Percentiles rank a stretch among this genome's conserved stretches.
phyloP scores from a whole-genome alignment of 2,888 invertebrate species.

The Koerneria pararmatus region DNA sequence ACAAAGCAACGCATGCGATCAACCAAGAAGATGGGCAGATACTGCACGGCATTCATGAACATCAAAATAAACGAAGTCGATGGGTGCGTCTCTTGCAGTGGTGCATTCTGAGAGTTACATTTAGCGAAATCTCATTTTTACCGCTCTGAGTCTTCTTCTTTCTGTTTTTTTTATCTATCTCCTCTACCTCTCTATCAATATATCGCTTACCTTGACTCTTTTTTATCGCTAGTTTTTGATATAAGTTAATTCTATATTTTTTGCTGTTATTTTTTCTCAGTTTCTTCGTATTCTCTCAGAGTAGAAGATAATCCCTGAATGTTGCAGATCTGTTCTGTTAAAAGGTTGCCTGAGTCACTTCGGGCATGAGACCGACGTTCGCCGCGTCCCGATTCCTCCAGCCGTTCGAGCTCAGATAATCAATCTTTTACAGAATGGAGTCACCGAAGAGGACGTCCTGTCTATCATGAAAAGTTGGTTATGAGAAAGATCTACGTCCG shows the following conservation, averaged over 20 bases:
- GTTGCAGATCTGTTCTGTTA: conserved; percentile 31
- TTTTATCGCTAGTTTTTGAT: too few species aligned
- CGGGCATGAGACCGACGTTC: conserved; percentile 33
- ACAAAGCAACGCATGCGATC: conserved; percentile 23
- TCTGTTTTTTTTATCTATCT: too few species aligned
- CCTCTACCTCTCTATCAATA: background rate
- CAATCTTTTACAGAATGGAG: conserved; percentile 29
- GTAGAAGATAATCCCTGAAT: background rate
- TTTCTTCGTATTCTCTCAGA: background rate
- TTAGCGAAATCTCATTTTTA: too few species aligned
- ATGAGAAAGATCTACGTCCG: too few species aligned
- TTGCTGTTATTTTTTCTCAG: background rate
- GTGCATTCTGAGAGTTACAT: too few species aligned
- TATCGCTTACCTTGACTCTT: background rate
- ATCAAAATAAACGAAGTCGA: conserved; percentile 31
- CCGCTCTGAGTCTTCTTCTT: too few species aligned
- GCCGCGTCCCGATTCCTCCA: conserved; percentile 32
- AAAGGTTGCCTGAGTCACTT: conserved; percentile 39
- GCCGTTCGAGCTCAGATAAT: conserved; percentile 28
- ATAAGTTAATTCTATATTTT: background rate
- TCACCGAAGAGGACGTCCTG: conserved; percentile 31
- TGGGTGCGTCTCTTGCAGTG: conserved; percentile 28
- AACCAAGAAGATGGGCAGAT: conserved; percentile 38
- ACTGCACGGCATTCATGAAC: conserved; percentile 42
- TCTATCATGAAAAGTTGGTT: conserved; percentile 26